Evolutionary conservation across 2,888 invertebrate genomes (phyloP), one percentile per base, ranked within the genome.

Genomic region (Aphidoletes aphidimyza): DNA sequence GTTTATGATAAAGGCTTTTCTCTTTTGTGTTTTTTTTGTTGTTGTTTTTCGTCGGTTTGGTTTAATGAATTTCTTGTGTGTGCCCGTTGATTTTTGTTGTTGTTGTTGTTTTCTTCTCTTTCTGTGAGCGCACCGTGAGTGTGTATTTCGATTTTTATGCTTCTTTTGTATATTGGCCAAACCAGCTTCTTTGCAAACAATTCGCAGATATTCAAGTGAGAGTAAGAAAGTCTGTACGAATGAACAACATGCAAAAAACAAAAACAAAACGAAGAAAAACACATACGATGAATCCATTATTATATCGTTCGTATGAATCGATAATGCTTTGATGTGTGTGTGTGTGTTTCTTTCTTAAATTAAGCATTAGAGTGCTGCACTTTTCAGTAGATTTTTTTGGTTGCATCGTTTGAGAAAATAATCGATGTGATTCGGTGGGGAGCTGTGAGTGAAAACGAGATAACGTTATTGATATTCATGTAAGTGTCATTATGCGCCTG

Each of bases 1-100:
- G 69, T 69, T 69, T 69, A 69, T 69, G 69, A 69, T 69, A 34
- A 69, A 69, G 69, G 30, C 69, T 69, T 69, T 69, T 69, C 69
- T 69, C 54, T 54, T 54, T 54, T 54, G 39, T 39, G 39, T 8
- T 39, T 39, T 39, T 39, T 39, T 39, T 39, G 5, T 39, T 39
- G 5, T 11, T 39, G 39, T 39, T 47, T 47, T 47, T 47, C 47
- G 47, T 47, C 17, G 2, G 9, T 47, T 42, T 42, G n/a, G 42
- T 42, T 42, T 42, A 42, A 42, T 42, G 42, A 42, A 17, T 47
- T 47, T 6, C 47, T 47, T 2, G 11, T 47, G 11, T 19, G 47
- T 17, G 8, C 9, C 19, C 17, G 47, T 19, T 47, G 17, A 3
- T 47, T 47, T 8, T 47, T 47, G 47, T 47, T 14, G 11, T 47